Evolutionary conservation across 1,140 invertebrate species (phyloP).

Genomic region (Wiebesia pumilae): DNA sequence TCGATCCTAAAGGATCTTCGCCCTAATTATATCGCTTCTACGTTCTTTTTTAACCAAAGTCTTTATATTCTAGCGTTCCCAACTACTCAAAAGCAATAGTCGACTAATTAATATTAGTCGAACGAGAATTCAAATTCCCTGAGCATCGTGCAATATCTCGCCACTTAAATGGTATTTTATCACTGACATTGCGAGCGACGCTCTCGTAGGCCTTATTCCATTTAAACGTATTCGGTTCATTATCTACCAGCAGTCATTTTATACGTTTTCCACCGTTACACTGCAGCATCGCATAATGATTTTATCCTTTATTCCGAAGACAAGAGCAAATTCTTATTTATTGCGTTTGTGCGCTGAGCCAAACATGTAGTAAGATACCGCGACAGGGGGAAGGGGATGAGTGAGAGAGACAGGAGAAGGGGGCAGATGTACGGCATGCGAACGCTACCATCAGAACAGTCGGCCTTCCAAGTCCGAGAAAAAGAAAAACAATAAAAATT

Average conservation of each 20-base stretch:
- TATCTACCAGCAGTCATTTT: constrained; percentile 39
- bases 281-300: constrained; percentile 35
- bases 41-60: not conserved
- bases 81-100: not conserved
- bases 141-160: not conserved
- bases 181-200: not conserved
- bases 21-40: not conserved
- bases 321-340: constrained; percentile 52
- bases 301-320: constrained; percentile 27
- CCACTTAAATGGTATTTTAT: constrained; percentile 25
- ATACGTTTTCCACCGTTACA: constrained; percentile 16
- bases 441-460: constrained; percentile 8
- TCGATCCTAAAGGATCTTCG: not conserved
- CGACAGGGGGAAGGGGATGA: not conserved
- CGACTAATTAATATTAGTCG: constrained; percentile 28
- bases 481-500: constrained; percentile 48
- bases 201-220: constrained; percentile 23
- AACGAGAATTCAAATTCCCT: not conserved
- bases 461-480: not conserved
- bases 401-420: not conserved
- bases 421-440: not conserved
- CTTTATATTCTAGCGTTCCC: not conserved
- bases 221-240: constrained; percentile 45
- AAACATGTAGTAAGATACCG: not conserved
- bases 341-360: constrained; percentile 17